Conservation (phyloP, 2,113 vertebrate genomes). For the Etia nguti region DNA sequence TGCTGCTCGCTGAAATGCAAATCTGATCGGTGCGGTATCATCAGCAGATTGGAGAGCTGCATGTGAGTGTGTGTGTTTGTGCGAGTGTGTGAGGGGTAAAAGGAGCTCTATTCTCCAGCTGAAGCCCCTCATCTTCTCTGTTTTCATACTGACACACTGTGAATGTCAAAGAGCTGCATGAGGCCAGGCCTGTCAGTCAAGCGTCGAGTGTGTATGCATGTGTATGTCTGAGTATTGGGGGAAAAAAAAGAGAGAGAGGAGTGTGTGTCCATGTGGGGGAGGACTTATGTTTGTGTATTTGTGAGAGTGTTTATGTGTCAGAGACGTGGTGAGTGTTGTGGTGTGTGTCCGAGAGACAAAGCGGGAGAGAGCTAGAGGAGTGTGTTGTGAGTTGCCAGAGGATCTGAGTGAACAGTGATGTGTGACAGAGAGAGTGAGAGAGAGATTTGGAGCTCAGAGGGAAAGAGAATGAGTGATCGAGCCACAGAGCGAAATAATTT, state of each 20-base stretch:
- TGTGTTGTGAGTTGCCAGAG: slow-evolving; percentile 25
- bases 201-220: not conserved
- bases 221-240: not conserved
- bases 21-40: not conserved
- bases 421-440: slow-evolving; percentile 46
- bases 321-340: not conserved
- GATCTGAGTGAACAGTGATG: slow-evolving; percentile 50
- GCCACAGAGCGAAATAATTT: not conserved
- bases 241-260: not conserved
- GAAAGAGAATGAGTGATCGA: not conserved
- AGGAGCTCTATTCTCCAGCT: slow-evolving; percentile 23
- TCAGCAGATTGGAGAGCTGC: not conserved
- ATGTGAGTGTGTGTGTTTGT: not conserved
- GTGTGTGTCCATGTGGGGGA: not conserved
- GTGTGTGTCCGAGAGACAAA: not conserved
- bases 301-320: not conserved
- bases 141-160: slow-evolving; percentile 25
- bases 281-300: not conserved
- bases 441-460: slow-evolving; percentile 36
- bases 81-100: not conserved
- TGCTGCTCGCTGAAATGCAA: not conserved
- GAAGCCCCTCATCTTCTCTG: slow-evolving; percentile 40
- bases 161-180: slow-evolving; percentile 43
- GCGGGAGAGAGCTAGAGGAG: not conserved
- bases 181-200: slow-evolving; percentile 26